A percentile compares a stretch with the other conserved stretches of the same genome.
These are phyloP conservation scores for Phaetusa simplex DNA, from an alignment of 2,113 vertebrate genomes.

Conservation along the genomic window DNA sequence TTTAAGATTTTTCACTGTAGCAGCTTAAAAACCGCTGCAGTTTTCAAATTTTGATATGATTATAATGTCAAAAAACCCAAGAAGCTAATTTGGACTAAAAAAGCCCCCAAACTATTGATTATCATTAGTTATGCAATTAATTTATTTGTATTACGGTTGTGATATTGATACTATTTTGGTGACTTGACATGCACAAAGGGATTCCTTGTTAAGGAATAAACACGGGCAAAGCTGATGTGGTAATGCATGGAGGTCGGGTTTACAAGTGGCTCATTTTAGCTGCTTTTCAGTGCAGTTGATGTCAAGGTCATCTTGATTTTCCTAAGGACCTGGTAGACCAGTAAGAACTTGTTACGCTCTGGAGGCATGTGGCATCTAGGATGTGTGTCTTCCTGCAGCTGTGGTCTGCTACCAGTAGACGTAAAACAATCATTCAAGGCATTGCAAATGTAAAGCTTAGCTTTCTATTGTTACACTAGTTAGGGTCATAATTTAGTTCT, in stretches of 20 bases:
- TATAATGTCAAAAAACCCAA: background rate
- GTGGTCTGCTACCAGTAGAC: background rate
- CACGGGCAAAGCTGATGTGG: background rate
- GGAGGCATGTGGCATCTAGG: background rate
- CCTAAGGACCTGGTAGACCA: background rate
- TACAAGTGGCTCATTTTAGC: constrained; percentile 41
- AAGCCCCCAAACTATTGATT: background rate
- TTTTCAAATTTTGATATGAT: background rate
- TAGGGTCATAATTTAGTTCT: background rate
- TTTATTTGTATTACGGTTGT: background rate
- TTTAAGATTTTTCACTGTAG: background rate
- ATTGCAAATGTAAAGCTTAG: background rate
- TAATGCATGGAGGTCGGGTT: background rate
- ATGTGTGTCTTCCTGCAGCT: background rate
- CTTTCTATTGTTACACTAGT: background rate
- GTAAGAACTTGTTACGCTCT: background rate
- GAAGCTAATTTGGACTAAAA: background rate
- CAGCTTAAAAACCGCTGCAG: background rate
- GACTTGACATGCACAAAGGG: background rate
- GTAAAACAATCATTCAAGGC: background rate
- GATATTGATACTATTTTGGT: background rate
- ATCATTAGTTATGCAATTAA: background rate
- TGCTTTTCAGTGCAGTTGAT: background rate
- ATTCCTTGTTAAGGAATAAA: background rate
- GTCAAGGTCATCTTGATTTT: constrained; percentile 9